Conservation (phyloP, 2,888 invertebrate species). For the Cantharis rustica region DNA sequence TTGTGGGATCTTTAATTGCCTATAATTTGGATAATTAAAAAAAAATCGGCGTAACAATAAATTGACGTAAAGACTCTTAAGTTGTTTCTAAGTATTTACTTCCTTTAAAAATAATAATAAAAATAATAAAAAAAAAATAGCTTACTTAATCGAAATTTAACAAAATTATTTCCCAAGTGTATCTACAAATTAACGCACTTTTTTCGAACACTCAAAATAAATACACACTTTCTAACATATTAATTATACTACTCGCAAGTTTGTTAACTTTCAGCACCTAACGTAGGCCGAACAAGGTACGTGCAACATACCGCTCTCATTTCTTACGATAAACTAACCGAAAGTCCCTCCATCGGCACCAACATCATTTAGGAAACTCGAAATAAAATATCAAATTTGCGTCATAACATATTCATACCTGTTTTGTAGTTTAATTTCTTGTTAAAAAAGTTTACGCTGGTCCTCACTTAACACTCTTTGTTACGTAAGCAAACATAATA, state of each 20-base stretch:
- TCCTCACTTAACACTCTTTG: background rate
- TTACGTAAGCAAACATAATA: background rate
- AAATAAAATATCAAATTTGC: conserved; percentile 1
- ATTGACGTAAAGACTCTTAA: background rate
- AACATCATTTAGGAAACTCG: conserved; percentile 1
- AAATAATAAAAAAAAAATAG: background rate
- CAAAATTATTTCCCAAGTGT: background rate
- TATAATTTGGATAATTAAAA: background rate
- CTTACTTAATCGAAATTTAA: background rate
- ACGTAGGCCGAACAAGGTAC: background rate
- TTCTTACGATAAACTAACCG: background rate
- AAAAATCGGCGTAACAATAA: background rate
- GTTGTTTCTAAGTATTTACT: background rate
- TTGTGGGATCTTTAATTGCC: background rate
- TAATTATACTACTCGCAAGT: background rate
- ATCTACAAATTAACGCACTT: background rate
- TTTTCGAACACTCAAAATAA: background rate
- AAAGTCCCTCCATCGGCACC: background rate
- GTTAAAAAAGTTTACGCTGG: background rate
- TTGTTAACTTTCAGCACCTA: background rate
- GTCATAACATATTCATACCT: conserved; percentile 3
- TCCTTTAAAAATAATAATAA: background rate
- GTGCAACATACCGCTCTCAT: background rate
- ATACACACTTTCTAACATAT: background rate
- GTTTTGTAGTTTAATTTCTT: background rate